phyloP scores from a whole-genome alignment of 2,113 vertebrate genomes.

The Oceanodroma tethys region DNA sequence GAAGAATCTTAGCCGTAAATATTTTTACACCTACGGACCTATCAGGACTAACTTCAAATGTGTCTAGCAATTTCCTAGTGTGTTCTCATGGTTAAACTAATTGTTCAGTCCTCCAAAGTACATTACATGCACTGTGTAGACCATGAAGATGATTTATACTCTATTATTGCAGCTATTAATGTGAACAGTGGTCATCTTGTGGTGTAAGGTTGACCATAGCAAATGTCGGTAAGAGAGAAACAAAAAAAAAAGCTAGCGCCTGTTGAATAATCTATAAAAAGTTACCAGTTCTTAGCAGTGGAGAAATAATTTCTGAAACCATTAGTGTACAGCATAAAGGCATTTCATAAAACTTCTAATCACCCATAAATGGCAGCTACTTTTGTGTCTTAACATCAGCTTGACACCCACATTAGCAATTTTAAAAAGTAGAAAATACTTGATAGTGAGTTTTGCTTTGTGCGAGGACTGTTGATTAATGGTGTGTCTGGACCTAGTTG shows the following conservation, averaged over 20 bases:
- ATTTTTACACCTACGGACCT: neutral
- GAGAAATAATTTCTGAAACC: constrained; percentile 25
- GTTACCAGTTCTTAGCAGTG: neutral
- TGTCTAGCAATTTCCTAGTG: neutral
- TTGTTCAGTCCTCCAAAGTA: neutral
- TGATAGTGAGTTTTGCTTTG: neutral
- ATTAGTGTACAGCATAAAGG: neutral
- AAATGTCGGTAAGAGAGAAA: neutral
- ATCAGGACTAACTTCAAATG: neutral
- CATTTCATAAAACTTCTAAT: neutral
- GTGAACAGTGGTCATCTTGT: neutral
- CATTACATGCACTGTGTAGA: neutral
- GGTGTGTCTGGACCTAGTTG: neutral
- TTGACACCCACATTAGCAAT: neutral
- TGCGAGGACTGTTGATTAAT: neutral
- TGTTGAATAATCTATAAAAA: constrained; percentile 3
- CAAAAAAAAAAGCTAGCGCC: neutral
- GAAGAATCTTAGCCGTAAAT: neutral
- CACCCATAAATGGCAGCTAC: neutral
- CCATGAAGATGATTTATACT: neutral
- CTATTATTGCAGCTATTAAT: neutral
- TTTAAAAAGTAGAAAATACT: neutral
- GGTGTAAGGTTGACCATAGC: neutral
- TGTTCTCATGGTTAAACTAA: neutral
- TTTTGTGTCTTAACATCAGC: neutral